Evolutionary conservation across 2,113 vertebrate species (phyloP).

Genomic region (Rhabdornis inornatus): DNA sequence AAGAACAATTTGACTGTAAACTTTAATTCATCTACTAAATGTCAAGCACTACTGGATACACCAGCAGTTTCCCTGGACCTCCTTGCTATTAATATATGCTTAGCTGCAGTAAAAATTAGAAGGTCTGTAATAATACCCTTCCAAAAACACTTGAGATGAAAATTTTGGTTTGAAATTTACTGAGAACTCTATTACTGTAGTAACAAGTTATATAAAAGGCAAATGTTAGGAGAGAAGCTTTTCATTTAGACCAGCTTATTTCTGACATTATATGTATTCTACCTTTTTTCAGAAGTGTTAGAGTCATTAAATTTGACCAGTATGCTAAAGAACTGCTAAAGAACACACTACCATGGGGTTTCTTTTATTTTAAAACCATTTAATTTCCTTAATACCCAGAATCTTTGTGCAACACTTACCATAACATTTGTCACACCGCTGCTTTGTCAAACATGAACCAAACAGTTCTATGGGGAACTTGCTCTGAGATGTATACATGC

Average conservation of each 20-base stretch:
- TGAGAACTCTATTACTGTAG: conserved; percentile 51
- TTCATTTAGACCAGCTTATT: conserved; percentile 23
- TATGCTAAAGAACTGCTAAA: neutral
- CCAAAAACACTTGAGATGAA: conserved; percentile 52
- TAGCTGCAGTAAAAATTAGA: conserved; percentile 55
- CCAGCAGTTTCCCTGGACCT: conserved; percentile 1
- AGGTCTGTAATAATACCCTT: conserved; percentile 54
- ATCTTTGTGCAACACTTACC: neutral
- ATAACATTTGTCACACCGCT: neutral
- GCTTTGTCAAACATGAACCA: neutral
- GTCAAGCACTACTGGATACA: conserved; percentile 36
- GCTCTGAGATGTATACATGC: neutral
- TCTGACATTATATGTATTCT: conserved; percentile 22
- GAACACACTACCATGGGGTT: neutral
- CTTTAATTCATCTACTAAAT: conserved; percentile 53
- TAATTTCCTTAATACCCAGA: conserved; percentile 1
- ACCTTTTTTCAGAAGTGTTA: neutral
- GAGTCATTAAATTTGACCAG: conserved; percentile 16
- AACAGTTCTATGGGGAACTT: neutral
- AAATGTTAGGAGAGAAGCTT: conserved; percentile 3
- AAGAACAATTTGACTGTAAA: conserved; percentile 36
- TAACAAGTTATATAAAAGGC: conserved; percentile 25
- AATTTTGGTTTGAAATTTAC: conserved; percentile 53
- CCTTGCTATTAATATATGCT: conserved; percentile 48
- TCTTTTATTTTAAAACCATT: conserved; percentile 22